Percentiles rank a stretch among this genome's conserved stretches.
These are phyloP conservation scores for Zaprionus davidi DNA, from an alignment of 1,140 invertebrate species.

Conservation along the genomic window DNA sequence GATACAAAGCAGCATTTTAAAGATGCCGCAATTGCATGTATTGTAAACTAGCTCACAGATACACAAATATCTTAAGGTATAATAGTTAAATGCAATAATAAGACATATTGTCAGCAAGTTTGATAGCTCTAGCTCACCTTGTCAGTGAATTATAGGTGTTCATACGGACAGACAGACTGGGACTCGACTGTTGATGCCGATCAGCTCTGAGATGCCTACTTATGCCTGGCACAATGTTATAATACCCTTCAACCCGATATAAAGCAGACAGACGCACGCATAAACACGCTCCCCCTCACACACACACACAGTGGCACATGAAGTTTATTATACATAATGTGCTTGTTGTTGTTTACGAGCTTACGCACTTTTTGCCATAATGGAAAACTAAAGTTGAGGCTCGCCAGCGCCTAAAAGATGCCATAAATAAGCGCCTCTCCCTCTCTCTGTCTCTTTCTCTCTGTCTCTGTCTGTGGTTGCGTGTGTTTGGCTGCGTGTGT, in stretches of 20 bases:
- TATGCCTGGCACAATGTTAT: not conserved
- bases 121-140: not conserved
- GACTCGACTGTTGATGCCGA: too few species aligned
- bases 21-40: too few species aligned
- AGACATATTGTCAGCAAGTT: not conserved
- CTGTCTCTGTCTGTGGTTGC: slow-evolving; percentile 7
- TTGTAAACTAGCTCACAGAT: not conserved
- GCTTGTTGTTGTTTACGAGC: slow-evolving; percentile 61
- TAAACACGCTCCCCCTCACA: not conserved
- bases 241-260: not conserved
- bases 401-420: slow-evolving; percentile 33
- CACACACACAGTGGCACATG: not conserved
- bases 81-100: too few species aligned
- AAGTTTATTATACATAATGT: slow-evolving; percentile 53
- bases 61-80: not conserved
- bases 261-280: not conserved
- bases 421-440: slow-evolving; percentile 63
- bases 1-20: too few species aligned
- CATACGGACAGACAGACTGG: not conserved
- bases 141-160: not conserved
- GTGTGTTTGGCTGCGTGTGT: not conserved
- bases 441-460: not conserved
- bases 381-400: slow-evolving; percentile 47
- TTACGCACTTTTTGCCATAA: slow-evolving; percentile 52
- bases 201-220: too few species aligned